Evolutionary conservation across 2,888 invertebrate species (phyloP), one percentile per base, ranked within the genome.

Genomic region (Patella caerulea): DNA sequence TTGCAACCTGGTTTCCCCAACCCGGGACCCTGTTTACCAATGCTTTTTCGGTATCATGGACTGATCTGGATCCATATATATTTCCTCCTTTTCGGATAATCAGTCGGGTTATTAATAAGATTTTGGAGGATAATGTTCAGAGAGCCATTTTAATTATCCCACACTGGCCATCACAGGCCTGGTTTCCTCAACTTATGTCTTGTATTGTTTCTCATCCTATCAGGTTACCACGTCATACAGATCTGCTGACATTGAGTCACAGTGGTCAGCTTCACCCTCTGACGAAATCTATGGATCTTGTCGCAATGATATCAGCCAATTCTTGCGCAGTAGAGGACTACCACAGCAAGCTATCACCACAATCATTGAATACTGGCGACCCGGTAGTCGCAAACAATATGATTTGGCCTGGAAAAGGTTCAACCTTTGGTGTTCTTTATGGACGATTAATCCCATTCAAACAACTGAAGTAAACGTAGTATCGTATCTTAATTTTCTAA

Each of bases 31-130:
- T 17, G 59, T 76, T 19, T 52, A n/a, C 45, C 34, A 70, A 83
- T 80, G 79, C 82, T 56, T 83, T 84, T 79, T 74, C 79, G 5
- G 15, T 83, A 2, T 73, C 56, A 5, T 83, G 82, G 83, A 17
- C 29, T 9, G 11, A 56, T 24, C 74, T 73, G 15, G 1, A 9
- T 11, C 79, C 77, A 17, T 83, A 81, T 54, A 74, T 80, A 3
- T 83, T 83, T 79, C 79, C 81, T 14, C 84, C 83, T 72, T 83
- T 84, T 78, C 53, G 71, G 52, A 24, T 79, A 12, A 76, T 79
- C 24, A 71, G 75, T 15, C 24, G 73, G 15, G 56, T 79, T 14
- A 11, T 84, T 1, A 78, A 79, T 19, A 83, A 81, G 55, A 55
- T 83, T 34, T 12, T 74, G 4, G 24, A 72, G 54, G 81, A 84